These are phyloP conservation scores for Drosophila orosa DNA, from an alignment of 1,140 invertebrate genomes.

Conservation along the genomic window DNA sequence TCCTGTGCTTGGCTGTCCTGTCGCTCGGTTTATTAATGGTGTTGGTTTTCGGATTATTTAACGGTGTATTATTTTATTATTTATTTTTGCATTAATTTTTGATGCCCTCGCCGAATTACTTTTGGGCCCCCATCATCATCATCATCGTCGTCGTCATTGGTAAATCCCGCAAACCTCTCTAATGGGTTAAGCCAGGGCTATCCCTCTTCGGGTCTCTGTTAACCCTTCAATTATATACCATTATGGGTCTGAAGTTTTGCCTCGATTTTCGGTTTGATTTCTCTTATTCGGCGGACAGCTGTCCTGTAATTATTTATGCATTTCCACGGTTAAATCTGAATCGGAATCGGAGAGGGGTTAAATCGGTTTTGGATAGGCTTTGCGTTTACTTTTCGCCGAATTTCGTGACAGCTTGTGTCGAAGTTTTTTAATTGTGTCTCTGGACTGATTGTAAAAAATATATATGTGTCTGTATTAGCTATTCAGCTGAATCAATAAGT, in stretches of 20 bases:
- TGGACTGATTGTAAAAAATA: slow-evolving; percentile 26
- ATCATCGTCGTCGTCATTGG: slow-evolving; percentile 31
- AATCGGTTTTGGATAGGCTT: slow-evolving; percentile 22
- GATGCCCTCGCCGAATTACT: slow-evolving; percentile 54
- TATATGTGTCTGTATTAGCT: slow-evolving; percentile 19
- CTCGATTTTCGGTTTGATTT: slow-evolving; percentile 56
- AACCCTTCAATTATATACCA: slow-evolving; percentile 51
- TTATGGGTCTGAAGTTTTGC: slow-evolving; percentile 38
- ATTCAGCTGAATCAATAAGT: slow-evolving; percentile 32
- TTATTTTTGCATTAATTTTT: slow-evolving; percentile 84
- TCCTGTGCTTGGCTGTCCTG: slow-evolving; percentile 26
- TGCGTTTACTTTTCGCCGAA: slow-evolving; percentile 7
- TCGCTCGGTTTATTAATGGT: slow-evolving; percentile 80
- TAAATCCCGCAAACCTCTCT: slow-evolving; percentile 43
- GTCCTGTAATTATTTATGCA: slow-evolving; percentile 48
- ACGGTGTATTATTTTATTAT: slow-evolving; percentile 84
- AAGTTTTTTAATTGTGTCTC: slow-evolving; percentile 34
- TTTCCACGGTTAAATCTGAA: too few relatives aligned
- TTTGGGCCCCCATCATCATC: slow-evolving; percentile 29
- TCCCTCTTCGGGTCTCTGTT: slow-evolving; percentile 2
- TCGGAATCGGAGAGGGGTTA: slow-evolving; percentile 1
- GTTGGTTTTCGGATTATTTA: slow-evolving; percentile 84
- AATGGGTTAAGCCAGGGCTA: slow-evolving; percentile 42
- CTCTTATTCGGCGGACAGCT: slow-evolving; percentile 54
- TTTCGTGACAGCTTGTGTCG: slow-evolving; percentile 25